Percentiles rank a stretch among this genome's conserved stretches.
Evolutionary conservation across 2,797 vertebrate genomes (phyloP).

Genomic region (Oophaga sylvatica): DNA sequence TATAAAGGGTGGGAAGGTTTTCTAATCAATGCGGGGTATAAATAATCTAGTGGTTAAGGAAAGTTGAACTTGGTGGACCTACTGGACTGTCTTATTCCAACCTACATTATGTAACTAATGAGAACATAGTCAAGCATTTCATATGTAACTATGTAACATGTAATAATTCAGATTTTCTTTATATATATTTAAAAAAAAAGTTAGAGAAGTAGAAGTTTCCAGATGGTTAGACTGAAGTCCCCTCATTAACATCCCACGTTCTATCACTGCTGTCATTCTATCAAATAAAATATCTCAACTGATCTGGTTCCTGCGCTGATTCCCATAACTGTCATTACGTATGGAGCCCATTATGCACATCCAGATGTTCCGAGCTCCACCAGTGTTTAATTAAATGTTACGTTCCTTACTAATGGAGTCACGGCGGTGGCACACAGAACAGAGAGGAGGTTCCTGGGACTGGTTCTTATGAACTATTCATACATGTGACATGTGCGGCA

Average conservation of each 20-base stretch:
- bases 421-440: not conserved
- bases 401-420: conserved; percentile 1
- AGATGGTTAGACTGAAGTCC: conserved; percentile 11
- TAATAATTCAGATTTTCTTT: not conserved
- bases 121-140: not conserved
- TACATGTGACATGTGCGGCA: not conserved
- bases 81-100: too few species aligned
- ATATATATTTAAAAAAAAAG: not conserved
- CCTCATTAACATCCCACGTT: not conserved
- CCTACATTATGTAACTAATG: not conserved
- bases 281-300: conserved; percentile 28
- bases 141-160: not conserved
- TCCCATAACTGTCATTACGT: conserved; percentile 23
- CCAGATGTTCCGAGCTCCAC: conserved; percentile 34
- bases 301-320: not conserved
- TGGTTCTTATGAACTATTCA: not conserved
- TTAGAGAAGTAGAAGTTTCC: conserved; percentile 7
- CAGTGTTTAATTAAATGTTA: conserved; percentile 46
- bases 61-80: too few species aligned
- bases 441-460: not conserved
- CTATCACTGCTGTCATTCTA: conserved; percentile 16
- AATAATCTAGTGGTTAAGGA: too few species aligned
- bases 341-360: conserved; percentile 20
- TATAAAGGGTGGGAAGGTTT: too few species aligned
- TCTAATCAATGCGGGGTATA: too few species aligned